Evolutionary conservation across 1,140 invertebrate genomes (phyloP), one percentile per base, ranked within the genome.

Genomic region (Rhyzopertha dominica): DNA sequence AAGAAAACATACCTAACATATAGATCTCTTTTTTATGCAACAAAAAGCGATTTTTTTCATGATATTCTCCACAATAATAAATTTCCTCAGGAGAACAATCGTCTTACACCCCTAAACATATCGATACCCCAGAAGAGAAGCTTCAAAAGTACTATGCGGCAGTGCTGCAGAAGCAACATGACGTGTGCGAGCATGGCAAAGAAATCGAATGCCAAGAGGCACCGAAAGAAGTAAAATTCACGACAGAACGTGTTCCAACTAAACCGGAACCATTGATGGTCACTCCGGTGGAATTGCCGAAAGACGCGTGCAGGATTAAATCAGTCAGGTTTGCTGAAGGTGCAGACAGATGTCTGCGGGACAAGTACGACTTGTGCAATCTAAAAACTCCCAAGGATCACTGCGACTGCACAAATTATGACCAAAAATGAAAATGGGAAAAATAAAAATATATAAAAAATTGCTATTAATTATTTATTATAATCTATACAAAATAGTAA

Each of bases 71-170:
- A 20, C 32, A 46, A 7, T 9, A 19, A 12, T 26, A 42, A 23
- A 41, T 28, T 28, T 40, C 48, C 47, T 40, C 20, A 55, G 53
- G 44, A 2, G 37, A 55, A 43, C 49, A 49, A 14, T 36, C 50
- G 5, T 49, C 43, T 5, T 58, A 55, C 31, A 60, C 61, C 9
- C 62, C 62, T 24, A 65, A 65, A 43, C 62, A 65, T 23, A 55
- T 65, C 24, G 62, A 65, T 30, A 65, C 62, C 2, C 57, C 59
- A 1, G 59, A 60, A 54, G 62, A 65, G 50, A 55, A 54, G 3
- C 25, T 51, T 9, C 25, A 61, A 30, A 65, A 65, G 40, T 58
- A 65, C 38, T 65, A 65, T 24, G 53, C 59, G 10, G 43, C 50
- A 13, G 54, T 65, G 8, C 40, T 63, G 13, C 47, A 52, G 47